Evolutionary conservation across 2,888 invertebrate species (phyloP), one percentile per base, ranked within the genome.

Genomic region (Globia sparganii): DNA sequence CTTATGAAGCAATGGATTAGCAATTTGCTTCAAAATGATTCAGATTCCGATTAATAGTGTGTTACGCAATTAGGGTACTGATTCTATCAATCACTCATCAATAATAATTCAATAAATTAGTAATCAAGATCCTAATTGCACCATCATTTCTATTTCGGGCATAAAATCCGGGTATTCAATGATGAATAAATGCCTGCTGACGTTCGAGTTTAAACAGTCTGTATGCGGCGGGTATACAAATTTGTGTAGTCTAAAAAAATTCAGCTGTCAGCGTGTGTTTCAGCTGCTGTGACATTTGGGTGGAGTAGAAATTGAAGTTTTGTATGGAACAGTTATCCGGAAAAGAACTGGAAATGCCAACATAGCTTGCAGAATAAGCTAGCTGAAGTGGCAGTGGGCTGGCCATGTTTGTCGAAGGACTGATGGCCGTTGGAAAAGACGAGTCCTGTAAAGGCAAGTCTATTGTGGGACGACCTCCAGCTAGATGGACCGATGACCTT

Each of bases 31-130:
- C n/a, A n/a, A n/a, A n/a, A n/a, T n/a, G n/a, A n/a, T n/a, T n/a
- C n/a, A n/a, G n/a, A n/a, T n/a, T n/a, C n/a, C n/a, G n/a, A n/a
- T n/a, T n/a, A n/a, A n/a, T n/a, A n/a, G n/a, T n/a, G n/a, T n/a
- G n/a, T n/a, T n/a, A n/a, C n/a, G n/a, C n/a, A n/a, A n/a, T n/a
- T n/a, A n/a, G n/a, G n/a, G n/a, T n/a, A n/a, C n/a, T 43, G 34
- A 78, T 74, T 66, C 18, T n/a, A 74, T 53, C 15, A 49, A 59
- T 37, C 53, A 46, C 40, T 37, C 8, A 66, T 53, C 43, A 43
- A 72, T 58, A 71, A 79, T 79, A 15, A 80, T 80, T 28, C 53
- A 56, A 61, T 62, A 53, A 66, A 81, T 67, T 78, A 66, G 53
- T 61, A 74, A 66, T 31, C 15, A 31, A 18, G n/a, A 34, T 31